Evolutionary conservation across 2,888 invertebrate species (phyloP).

Genomic region (Athetis lepigone): DNA sequence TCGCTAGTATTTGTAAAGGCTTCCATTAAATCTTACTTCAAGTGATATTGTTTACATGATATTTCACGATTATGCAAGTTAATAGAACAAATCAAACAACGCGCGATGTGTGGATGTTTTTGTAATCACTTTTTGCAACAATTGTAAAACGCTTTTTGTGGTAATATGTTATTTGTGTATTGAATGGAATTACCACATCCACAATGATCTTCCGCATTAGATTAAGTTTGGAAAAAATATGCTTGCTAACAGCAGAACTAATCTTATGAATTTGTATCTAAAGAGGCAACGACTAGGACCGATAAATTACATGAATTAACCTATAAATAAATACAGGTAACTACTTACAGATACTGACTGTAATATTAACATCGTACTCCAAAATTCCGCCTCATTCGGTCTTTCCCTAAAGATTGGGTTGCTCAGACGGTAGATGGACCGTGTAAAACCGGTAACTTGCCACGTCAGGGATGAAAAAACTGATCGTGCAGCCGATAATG

Average conservation of each 20-base stretch:
- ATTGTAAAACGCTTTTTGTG: constrained; percentile 21
- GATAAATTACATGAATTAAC: not conserved
- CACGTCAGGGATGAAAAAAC: constrained; percentile 58
- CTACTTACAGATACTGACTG: too few species aligned
- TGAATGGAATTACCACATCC: not conserved
- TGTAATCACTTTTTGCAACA: constrained; percentile 34
- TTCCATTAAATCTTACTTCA: constrained; percentile 40
- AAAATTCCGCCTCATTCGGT: constrained; percentile 14
- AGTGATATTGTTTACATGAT: constrained; percentile 30
- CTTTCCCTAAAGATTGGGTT: constrained; percentile 34
- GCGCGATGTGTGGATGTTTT: constrained; percentile 11
- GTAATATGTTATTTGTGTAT: not conserved
- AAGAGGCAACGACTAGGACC: not conserved
- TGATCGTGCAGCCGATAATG: constrained; percentile 53
- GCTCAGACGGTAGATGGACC: constrained; percentile 31
- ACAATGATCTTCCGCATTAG: constrained; percentile 4
- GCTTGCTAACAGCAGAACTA: not conserved
- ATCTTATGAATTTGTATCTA: not conserved
- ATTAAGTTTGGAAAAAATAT: not conserved
- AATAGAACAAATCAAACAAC: constrained; percentile 22
- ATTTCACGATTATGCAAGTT: constrained; percentile 38
- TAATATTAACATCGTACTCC: not conserved
- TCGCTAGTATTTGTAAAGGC: constrained; percentile 39
- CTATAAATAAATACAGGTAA: not conserved
- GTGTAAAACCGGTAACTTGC: constrained; percentile 57